Conservation (phyloP, 2,888 invertebrate genomes). For the Trachelus iudaicus region DNA sequence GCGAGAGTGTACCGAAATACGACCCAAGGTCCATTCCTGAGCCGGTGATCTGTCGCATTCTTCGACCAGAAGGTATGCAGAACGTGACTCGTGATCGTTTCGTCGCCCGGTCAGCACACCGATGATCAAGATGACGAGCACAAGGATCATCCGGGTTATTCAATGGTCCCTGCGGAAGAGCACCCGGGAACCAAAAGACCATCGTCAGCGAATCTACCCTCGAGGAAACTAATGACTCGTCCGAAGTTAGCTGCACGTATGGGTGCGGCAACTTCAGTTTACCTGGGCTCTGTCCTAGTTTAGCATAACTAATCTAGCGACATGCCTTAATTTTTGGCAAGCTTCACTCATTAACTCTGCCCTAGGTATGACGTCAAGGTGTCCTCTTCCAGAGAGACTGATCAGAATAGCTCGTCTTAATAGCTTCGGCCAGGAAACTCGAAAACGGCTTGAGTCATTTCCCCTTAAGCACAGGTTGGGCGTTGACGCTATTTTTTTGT, state of each 20-base stretch:
- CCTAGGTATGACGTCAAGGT: slow-evolving; percentile 26
- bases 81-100: slow-evolving; percentile 1
- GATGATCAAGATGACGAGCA: not conserved
- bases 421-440: not conserved
- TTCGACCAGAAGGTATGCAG: slow-evolving; percentile 32
- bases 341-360: slow-evolving; percentile 32
- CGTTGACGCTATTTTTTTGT: too few relatives aligned
- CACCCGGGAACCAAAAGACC: not conserved
- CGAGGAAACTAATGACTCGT: not conserved
- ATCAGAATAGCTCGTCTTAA: not conserved
- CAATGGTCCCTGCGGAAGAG: not conserved
- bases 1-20: slow-evolving; percentile 33
- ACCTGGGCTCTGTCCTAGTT: slow-evolving; percentile 28
- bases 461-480: not conserved
- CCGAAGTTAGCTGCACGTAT: not conserved
- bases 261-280: not conserved
- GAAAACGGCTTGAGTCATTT: not conserved
- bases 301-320: slow-evolving; percentile 27
- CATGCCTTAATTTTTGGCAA: slow-evolving; percentile 37
- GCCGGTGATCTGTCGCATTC: slow-evolving; percentile 28
- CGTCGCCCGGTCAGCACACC: not conserved
- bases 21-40: slow-evolving; percentile 35
- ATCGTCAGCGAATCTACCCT: not conserved
- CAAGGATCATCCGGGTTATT: not conserved
- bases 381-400: slow-evolving; percentile 10